Percentiles rank a stretch among this genome's conserved stretches.
Evolutionary conservation across 2,113 vertebrate species (phyloP).

Genomic region (Bambusicola thoracicus): DNA sequence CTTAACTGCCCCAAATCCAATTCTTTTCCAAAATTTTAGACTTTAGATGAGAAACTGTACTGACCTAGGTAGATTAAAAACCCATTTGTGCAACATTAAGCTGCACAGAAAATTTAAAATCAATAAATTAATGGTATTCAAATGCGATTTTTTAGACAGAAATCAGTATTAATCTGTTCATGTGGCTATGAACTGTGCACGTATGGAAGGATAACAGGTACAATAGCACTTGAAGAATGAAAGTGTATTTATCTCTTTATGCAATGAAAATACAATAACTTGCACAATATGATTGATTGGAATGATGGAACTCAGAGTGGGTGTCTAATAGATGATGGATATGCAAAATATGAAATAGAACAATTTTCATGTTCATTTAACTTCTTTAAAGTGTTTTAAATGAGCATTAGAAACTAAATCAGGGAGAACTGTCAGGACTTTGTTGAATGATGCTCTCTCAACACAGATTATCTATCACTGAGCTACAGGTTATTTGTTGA

Average conservation of each 20-base stretch:
- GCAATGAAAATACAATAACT: slow-evolving; percentile 29
- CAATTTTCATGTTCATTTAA: slow-evolving; percentile 61
- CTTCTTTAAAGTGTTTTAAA: slow-evolving; percentile 49
- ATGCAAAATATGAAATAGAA: slow-evolving; percentile 29
- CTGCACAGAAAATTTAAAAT: neutral
- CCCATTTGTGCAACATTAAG: neutral
- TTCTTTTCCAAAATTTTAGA: neutral
- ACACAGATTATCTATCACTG: slow-evolving; percentile 40
- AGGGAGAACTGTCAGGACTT: slow-evolving; percentile 18
- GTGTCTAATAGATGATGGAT: slow-evolving; percentile 45
- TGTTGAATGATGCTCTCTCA: slow-evolving; percentile 38
- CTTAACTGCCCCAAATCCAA: neutral
- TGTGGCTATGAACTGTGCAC: neutral
- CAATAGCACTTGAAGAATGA: neutral
- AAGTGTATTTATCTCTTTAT: slow-evolving; percentile 10
- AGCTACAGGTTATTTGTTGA: slow-evolving; percentile 66
- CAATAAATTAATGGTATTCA: slow-evolving; percentile 8
- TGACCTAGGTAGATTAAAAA: neutral
- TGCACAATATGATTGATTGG: slow-evolving; percentile 42
- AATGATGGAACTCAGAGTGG: neutral
- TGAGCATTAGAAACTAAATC: slow-evolving; percentile 22
- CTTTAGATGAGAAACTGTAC: neutral
- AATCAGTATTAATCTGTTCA: neutral
- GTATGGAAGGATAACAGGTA: neutral
- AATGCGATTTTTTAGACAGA: neutral